These are phyloP conservation scores for Xenopus laevis DNA, from an alignment of 2,113 vertebrate species.

Conservation along the genomic window DNA sequence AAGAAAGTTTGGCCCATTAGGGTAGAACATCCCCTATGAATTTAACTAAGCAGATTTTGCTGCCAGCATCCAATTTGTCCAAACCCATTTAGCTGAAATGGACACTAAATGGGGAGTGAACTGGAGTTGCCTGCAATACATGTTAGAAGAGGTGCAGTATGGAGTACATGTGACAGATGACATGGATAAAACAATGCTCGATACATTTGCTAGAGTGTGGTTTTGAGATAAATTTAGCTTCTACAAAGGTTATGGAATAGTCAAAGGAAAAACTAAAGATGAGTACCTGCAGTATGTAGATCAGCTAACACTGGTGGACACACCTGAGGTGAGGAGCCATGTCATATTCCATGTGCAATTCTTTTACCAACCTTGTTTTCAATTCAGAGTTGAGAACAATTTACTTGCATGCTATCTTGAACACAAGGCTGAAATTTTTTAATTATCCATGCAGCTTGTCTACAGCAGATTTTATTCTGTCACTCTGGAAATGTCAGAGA, in stretches of 20 bases:
- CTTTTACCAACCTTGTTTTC: neutral
- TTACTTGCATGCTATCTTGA: too few species aligned
- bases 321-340: slow-evolving; percentile 68
- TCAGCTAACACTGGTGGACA: slow-evolving; percentile 66
- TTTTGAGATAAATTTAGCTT: slow-evolving; percentile 76
- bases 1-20: slow-evolving; percentile 76
- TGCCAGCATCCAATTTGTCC: slow-evolving; percentile 77
- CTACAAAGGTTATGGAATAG: slow-evolving; percentile 71
- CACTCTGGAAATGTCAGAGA: too few species aligned
- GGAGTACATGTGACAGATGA: slow-evolving; percentile 78
- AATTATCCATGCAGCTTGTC: too few species aligned
- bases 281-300: slow-evolving; percentile 75
- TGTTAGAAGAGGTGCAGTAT: slow-evolving; percentile 78
- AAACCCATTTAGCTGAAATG: slow-evolving; percentile 73
- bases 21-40: slow-evolving; percentile 84
- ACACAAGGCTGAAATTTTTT: too few species aligned
- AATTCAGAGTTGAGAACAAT: too few species aligned
- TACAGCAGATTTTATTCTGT: too few species aligned
- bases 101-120: slow-evolving; percentile 66
- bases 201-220: slow-evolving; percentile 72
- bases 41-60: slow-evolving; percentile 81
- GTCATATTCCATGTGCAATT: neutral
- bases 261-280: slow-evolving; percentile 62
- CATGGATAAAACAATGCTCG: slow-evolving; percentile 73
- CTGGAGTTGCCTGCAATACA: slow-evolving; percentile 77